Base-by-base conservation (phyloP, 2,888 invertebrate species). In the Platypus cylindrus region DNA sequence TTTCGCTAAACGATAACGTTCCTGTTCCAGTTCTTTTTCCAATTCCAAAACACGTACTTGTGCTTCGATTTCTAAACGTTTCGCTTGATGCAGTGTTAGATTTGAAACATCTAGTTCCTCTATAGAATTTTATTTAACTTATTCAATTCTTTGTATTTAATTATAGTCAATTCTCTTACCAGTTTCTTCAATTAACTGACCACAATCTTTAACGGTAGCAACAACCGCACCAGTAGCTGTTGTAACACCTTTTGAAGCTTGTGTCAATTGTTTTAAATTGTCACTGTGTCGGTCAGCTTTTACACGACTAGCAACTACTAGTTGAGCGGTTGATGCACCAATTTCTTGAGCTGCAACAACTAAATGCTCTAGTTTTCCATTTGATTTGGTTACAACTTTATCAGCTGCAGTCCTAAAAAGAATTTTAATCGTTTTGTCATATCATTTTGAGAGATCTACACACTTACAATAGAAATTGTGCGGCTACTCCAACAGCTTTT, bases 341-440 rank as follows among this genome's bases (percentile, higher is more conserved):
- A 94, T 91, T 61, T 90, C 90, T 64, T 97, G 94, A 14, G 97
- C 93, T 5, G 94, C 95, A 1, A 93, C 97, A 39, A 94, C 84
- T 40, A 98, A 72, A 55, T 89, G 86, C 55, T 93, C 91, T 54
- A 86, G 75, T 58, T 91, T 91, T 0, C 86, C 89, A 45, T 78
- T 71, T 8, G 78, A 78, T n/a, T n/a, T n/a, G 16, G 75, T 74
- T 13, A 94, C 84, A 8, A 91, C 85, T 59, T 85, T 85, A 64
- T 97, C 93, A 3, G 95, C 94, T 1, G 93, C 83, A 49, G 82
- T 79, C 37, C 89, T 90, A 58, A 30, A 54, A 49, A 31, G 5
- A 17, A 29, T 30, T 13, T 18, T 15, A 18, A 5, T 17, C 12
- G 14, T 29, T 13, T 11, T 5, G 20, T 20, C 20, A 20, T 20